Base-by-base conservation (phyloP, 2,888 invertebrate genomes). In the Agonopterix subpropinquella region DNA sequence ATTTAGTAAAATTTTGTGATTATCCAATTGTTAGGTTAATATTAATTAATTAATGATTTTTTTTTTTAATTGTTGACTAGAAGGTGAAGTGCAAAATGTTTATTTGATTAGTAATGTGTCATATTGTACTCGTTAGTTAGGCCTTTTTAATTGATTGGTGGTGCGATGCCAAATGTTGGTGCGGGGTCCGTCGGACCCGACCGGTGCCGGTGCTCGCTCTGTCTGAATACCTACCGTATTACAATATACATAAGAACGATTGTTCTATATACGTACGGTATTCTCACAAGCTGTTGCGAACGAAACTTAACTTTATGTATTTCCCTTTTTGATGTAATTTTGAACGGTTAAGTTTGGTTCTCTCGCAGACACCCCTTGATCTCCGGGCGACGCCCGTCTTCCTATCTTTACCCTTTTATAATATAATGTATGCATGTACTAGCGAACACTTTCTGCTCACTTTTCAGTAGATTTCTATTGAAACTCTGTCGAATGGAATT, bases 21-120 rank as follows among this genome's bases (percentile, higher is more conserved):
- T 70, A 71, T 67, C 50, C 59, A 62, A 61, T 65, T 67, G 65
- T 55, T 53, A 53, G 52, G 52, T 56, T 54, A 52, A 48, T 51
- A 51, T 28, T 28, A 28, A 28, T 28, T 28, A 45, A 44, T 51
- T 51, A 36, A 47, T 47, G 35, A 43, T 50, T 37, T 47, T 67
- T 37, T 47, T 67, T 13, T 72, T 67, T 62, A 68, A 70, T 67
- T 60, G 71, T 77, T 73, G 77, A 77, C 75, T 70, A 57, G 61
- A 59, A 59, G 58, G 69, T 67, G 65, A 57, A 61, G 59, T 61
- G 64, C 59, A 59, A 61, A 28, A 62, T 56, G 58, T 63, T 65
- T 65, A 57, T 70, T 28, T 67, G 44, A 49, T 44, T 28, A 51
- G 45, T 62, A 56, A 54, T 61, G 79, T 78, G 77, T 78, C 76